These are phyloP conservation scores for Barypeithes pellucidus DNA, from an alignment of 2,888 invertebrate species.

Conservation along the genomic window DNA sequence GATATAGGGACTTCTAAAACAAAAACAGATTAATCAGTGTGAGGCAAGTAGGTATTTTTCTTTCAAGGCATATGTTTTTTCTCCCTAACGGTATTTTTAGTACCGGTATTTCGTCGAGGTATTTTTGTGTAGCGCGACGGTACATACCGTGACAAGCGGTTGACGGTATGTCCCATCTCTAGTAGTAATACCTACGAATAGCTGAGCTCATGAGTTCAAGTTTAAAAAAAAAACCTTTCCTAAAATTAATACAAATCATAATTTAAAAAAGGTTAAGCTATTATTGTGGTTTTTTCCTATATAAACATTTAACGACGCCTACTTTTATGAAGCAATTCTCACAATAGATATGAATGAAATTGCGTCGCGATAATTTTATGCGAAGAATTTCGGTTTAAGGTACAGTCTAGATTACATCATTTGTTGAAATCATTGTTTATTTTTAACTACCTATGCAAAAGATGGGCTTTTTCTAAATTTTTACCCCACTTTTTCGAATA, in stretches of 20 bases:
- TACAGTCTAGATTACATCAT: slow-evolving; percentile 28
- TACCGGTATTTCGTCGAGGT: no score
- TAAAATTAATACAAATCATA: background rate
- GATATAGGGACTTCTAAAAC: no score
- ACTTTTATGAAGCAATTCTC: background rate
- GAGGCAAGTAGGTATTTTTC: no score
- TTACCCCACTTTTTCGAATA: background rate
- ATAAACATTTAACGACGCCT: background rate
- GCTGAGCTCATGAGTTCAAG: background rate
- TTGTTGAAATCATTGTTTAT: slow-evolving; percentile 34
- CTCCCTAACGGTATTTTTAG: no score
- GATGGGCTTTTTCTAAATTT: background rate
- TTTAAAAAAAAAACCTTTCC: slow-evolving; percentile 3
- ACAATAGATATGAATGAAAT: background rate
- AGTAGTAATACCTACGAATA: no score
- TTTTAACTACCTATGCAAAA: background rate
- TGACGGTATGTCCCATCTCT: no score
- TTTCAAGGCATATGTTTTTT: no score
- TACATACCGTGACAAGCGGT: no score
- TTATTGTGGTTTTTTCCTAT: background rate
- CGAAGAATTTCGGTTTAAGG: background rate
- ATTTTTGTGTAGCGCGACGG: no score
- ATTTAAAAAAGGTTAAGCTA: background rate
- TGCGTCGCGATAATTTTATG: slow-evolving; percentile 12
- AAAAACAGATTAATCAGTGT: no score